Evolutionary conservation across 1,140 invertebrate species (phyloP).

Genomic region (Bicyclus anynana): DNA sequence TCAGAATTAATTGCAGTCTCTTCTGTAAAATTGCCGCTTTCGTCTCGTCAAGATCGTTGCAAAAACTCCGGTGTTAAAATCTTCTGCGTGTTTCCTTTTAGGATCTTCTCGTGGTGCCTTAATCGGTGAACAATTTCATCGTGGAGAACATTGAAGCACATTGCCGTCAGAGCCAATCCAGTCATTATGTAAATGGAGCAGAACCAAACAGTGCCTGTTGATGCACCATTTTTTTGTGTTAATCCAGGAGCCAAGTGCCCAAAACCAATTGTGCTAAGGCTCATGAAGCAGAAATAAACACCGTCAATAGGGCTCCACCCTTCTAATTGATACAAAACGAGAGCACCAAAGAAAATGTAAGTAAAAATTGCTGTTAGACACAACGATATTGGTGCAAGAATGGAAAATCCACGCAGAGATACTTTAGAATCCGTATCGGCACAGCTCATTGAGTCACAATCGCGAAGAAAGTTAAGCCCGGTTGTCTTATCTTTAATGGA

Average conservation of each 20-base stretch:
- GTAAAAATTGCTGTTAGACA: constrained; percentile 88
- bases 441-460: constrained; percentile 83
- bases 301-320: constrained; percentile 93
- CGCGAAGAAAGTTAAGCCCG: constrained; percentile 66
- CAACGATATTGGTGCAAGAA: constrained; percentile 86
- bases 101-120: constrained; percentile 78
- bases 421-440: constrained; percentile 84
- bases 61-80: constrained; percentile 63
- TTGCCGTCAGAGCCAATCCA: constrained; percentile 97
- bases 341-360: constrained; percentile 92
- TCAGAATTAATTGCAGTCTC: constrained; percentile 65
- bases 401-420: constrained; percentile 85
- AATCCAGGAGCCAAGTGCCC: constrained; percentile 92
- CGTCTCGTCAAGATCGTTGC: constrained; percentile 69
- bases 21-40: constrained; percentile 65
- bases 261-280: constrained; percentile 94
- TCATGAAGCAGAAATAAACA: constrained; percentile 97
- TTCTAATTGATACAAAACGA: constrained; percentile 91
- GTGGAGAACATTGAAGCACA: constrained; percentile 98
- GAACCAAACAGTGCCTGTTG: constrained; percentile 87
- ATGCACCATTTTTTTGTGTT: constrained; percentile 78
- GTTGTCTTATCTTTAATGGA: constrained; percentile 77
- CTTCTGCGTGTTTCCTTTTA: constrained; percentile 62
- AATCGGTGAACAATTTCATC: constrained; percentile 92
- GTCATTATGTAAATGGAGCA: constrained; percentile 97